Evolutionary conservation across 1,140 invertebrate genomes (phyloP).

Genomic region (Nephila pilipes): DNA sequence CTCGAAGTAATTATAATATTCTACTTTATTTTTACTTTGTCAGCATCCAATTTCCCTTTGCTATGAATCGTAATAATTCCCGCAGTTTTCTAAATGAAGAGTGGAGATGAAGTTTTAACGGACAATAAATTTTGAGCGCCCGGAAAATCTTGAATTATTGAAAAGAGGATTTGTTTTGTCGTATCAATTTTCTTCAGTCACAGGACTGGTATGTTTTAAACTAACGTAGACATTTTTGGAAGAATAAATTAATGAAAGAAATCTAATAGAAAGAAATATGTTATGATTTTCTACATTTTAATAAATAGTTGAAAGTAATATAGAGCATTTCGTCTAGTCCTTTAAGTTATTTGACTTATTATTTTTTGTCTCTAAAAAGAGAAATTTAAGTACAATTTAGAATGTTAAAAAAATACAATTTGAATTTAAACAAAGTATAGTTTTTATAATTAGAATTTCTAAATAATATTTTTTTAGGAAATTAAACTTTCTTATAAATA

Average conservation of each 20-base stretch:
- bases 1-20: slow-evolving; percentile 18
- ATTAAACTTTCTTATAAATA: too few species aligned
- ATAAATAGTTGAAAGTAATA: too few species aligned
- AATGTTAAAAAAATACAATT: too few species aligned
- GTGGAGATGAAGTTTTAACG: neutral
- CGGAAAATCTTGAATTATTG: neutral
- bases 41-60: neutral
- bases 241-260: neutral
- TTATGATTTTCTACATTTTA: neutral
- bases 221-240: neutral
- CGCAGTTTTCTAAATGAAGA: neutral
- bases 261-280: neutral
- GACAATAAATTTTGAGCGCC: neutral
- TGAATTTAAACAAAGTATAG: too few species aligned
- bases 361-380: too few species aligned
- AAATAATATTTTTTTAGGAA: too few species aligned
- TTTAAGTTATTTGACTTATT: too few species aligned
- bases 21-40: slow-evolving; percentile 14
- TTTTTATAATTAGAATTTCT: too few species aligned
- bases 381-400: too few species aligned
- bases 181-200: neutral
- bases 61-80: neutral
- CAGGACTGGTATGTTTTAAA: neutral
- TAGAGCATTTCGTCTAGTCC: too few species aligned
- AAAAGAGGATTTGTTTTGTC: neutral